Base-by-base conservation (phyloP, 2,797 vertebrate species). In the Falco peregrinus region DNA sequence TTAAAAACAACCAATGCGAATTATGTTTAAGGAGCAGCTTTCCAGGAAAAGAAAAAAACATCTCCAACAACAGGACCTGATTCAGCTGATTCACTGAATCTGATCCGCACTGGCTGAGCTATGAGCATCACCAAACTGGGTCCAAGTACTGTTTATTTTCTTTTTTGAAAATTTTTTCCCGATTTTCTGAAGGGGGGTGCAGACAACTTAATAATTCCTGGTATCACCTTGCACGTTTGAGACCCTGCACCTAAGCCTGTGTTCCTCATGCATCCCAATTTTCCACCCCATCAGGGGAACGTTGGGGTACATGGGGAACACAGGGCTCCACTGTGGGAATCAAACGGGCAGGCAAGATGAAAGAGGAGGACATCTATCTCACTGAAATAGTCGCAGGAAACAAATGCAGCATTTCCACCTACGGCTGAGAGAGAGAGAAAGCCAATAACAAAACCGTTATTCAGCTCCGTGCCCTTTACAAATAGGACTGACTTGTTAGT, bases 341-440 rank as follows among this genome's bases (percentile, higher is more conserved):
- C 78, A 85, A 93, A 83, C 0, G 0, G 71, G 69, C 73, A 78
- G 73, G 53, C 54, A 2, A 89, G 43, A 84, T 81, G 61, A 88
- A 94, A 95, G 74, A 87, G 70, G 8, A 79, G 83, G 35, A 28
- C 74, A 90, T 95, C 64, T 89, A 89, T 92, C 84, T 95, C 7
- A 0, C 76, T 87, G 74, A 78, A 93, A 84, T 47, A 86, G 89
- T 87, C 60, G 2, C 84, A 51, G 84, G 74, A 84, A 95, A 96
- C 89, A 96, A 96, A 95, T 80, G 83, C 80, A 89, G 87, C 85
- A 68, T 95, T 97, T 97, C 87, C 95, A 97, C 95, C 93, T 96
- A 97, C 3, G 85, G 73, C 79, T 95, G 70, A 91, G 83, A 69
- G 68, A 68, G 74, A 87, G 94, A 88, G 87, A 96, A 92, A 93